Conservation (phyloP, 1,140 invertebrate species). For the Cotesia glomerata region DNA sequence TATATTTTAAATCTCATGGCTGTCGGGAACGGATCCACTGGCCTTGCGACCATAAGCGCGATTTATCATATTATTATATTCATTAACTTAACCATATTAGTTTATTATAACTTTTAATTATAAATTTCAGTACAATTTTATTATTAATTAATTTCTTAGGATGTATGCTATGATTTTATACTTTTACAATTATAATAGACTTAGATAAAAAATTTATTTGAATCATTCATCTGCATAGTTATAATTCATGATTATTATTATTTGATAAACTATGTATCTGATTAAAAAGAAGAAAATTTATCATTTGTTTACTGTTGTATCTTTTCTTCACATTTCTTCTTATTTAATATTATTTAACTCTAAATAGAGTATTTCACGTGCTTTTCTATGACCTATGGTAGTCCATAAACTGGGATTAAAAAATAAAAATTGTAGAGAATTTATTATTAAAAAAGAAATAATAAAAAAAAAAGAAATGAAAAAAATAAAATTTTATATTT, state of each 20-base stretch:
- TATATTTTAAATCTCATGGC: slow-evolving; percentile 29
- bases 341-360: background rate
- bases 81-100: background rate
- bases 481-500: slow-evolving; percentile 18
- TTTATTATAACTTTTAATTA: background rate
- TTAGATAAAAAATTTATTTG: background rate
- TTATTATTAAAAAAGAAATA: slow-evolving; percentile 62
- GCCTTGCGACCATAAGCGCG: slow-evolving; percentile 33
- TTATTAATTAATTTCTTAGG: slow-evolving; percentile 4
- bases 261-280: background rate
- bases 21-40: slow-evolving; percentile 44
- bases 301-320: background rate
- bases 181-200: background rate
- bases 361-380: slow-evolving; percentile 24
- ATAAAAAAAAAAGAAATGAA: slow-evolving; percentile 53
- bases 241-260: background rate
- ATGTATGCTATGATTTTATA: slow-evolving; percentile 4
- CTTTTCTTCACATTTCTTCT: background rate
- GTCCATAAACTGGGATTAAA: slow-evolving; percentile 56
- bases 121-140: background rate
- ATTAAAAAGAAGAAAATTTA: slow-evolving; percentile 3
- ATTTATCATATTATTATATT: background rate
- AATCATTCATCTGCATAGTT: background rate
- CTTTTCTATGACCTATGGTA: slow-evolving; percentile 56
- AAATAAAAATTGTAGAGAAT: slow-evolving; percentile 60